These are phyloP conservation scores for Timandra comae DNA, from an alignment of 2,888 invertebrate species.

Conservation along the genomic window DNA sequence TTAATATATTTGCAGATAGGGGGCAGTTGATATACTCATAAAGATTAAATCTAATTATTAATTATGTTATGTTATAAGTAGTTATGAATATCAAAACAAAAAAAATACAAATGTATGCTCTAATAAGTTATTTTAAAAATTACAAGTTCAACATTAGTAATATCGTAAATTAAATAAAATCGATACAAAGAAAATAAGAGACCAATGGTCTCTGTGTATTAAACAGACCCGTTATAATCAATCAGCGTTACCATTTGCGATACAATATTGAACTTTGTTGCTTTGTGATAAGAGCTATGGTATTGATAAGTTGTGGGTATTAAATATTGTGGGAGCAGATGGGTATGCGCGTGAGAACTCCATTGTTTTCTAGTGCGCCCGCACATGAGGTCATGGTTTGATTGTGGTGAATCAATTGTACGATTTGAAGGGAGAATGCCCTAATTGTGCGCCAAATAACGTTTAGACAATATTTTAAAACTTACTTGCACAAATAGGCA, in stretches of 20 bases:
- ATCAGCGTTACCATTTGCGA: constrained; percentile 34
- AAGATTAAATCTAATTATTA: too few species aligned
- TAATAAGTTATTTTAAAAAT: too few species aligned
- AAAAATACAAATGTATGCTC: too few species aligned
- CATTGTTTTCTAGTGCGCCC: constrained; percentile 46
- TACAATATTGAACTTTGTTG: constrained; percentile 7
- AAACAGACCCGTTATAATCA: constrained; percentile 56
- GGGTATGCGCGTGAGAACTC: constrained; percentile 57
- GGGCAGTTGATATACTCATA: too few species aligned
- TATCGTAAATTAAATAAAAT: constrained; percentile 1
- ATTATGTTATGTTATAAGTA: too few species aligned
- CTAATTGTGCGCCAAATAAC: constrained; percentile 22
- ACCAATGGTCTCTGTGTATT: constrained; percentile 25
- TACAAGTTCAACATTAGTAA: too few species aligned
- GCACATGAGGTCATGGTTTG: constrained; percentile 55
- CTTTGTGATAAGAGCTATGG: constrained; percentile 3
- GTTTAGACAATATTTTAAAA: too few species aligned
- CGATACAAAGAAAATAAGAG: constrained; percentile 1
- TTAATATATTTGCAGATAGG: too few species aligned
- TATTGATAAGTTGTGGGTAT: constrained; percentile 23
- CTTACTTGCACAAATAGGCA: too few species aligned
- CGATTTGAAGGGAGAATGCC: constrained; percentile 16
- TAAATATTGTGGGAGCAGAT: constrained; percentile 55
- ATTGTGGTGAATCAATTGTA: constrained; percentile 32
- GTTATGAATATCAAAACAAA: too few species aligned